phyloP scores from a whole-genome alignment of 2,113 vertebrate species.

The Nothobranchius kuhntae region DNA sequence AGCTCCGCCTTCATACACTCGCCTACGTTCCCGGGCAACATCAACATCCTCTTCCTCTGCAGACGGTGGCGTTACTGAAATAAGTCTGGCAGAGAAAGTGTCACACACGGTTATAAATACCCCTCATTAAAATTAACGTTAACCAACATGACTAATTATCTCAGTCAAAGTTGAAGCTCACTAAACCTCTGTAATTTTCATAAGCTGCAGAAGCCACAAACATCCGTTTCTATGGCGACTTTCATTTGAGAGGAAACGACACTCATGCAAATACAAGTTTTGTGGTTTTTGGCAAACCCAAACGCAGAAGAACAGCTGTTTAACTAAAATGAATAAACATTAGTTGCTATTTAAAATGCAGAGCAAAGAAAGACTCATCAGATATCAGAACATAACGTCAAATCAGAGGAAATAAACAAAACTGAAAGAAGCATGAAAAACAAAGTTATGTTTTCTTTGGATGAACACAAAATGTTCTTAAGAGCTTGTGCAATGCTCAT shows the following conservation, averaged over 20 bases:
- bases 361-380: background rate
- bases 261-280: background rate
- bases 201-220: slow-evolving; percentile 20
- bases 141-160: slow-evolving; percentile 41
- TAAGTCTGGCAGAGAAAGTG: slow-evolving; percentile 73
- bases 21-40: slow-evolving; percentile 87
- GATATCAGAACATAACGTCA: too few species aligned
- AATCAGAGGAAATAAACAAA: background rate
- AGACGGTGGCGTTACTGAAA: slow-evolving; percentile 78
- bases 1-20: slow-evolving; percentile 84
- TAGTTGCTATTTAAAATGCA: slow-evolving; percentile 16
- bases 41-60: slow-evolving; percentile 91
- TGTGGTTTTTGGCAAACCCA: slow-evolving; percentile 16
- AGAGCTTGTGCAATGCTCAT: too few species aligned
- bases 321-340: slow-evolving; percentile 19
- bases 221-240: slow-evolving; percentile 60
- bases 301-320: slow-evolving; percentile 37
- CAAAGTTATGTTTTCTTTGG: too few species aligned
- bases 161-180: slow-evolving; percentile 46
- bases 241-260: slow-evolving; percentile 27
- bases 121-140: slow-evolving; percentile 50
- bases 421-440: background rate
- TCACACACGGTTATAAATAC: slow-evolving; percentile 25
- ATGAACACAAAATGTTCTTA: too few species aligned
- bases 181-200: slow-evolving; percentile 54